Base-by-base conservation (phyloP, 1,140 invertebrate species). In the Tribolium castaneum region DNA sequence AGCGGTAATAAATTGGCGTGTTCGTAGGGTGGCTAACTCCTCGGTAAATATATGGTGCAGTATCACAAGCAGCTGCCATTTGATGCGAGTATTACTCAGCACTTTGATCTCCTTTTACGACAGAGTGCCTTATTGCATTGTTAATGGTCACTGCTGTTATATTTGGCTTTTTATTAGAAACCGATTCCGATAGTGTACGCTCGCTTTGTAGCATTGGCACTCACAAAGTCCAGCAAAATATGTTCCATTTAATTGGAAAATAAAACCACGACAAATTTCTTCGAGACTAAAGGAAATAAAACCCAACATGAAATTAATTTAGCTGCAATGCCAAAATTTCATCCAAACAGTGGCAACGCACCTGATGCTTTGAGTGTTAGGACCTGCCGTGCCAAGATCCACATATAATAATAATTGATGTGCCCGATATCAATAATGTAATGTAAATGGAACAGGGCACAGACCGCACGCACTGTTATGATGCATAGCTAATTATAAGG, bases 111-210 rank as follows among this genome's bases (percentile, higher is more conserved):
- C 22, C 35, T 34, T 76, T 79, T 76, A 74, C 56, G 80, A 52
- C 50, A 45, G 6, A 35, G 6, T 54, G 71, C 62, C 52, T 76
- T 78, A 80, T 76, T 80, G 71, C 79, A 78, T 71, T 70, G 76
- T 50, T 78, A 80, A 78, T 80, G 70, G 71, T 80, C 79, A 78
- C 71, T 72, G 51, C 54, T 72, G 70, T 72, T 51, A 45, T 22
- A 49, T 59, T 59, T 59, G 6, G 54, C 19, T 59, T 59, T 59
- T 59, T 59, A 59, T 59, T 59, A 59, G 54, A 59, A 22, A 25
- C 54, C 54, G 54, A 59, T 59, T 59, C 19, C 54, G 54, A 59
- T 59, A 25, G 5, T 59, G 52, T 10, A 56, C 52, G 16, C 14
- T 22, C 16, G 54, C 54, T 59, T 59, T 59, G 54, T 25, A 59